Evolutionary conservation across 2,113 vertebrate genomes (phyloP).

Genomic region (Ictalurus punctatus): DNA sequence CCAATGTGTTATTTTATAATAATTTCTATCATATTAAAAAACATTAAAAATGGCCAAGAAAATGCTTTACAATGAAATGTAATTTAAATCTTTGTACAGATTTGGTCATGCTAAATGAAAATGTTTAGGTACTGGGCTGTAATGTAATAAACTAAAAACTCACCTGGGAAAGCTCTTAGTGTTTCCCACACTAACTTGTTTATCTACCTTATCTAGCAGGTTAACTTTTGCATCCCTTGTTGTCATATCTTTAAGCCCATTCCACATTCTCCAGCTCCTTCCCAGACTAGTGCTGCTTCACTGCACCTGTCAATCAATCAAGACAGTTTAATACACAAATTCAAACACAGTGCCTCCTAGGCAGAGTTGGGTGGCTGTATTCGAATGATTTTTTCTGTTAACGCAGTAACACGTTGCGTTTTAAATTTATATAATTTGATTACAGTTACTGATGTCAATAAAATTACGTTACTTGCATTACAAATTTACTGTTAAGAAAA

Average conservation of each 20-base stretch:
- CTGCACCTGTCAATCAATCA: slow-evolving; percentile 77
- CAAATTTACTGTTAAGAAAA: too few relatives aligned
- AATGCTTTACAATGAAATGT: neutral
- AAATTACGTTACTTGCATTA: too few relatives aligned
- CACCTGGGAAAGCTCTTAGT: neutral
- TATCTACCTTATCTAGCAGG: slow-evolving; percentile 57
- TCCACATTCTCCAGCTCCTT: slow-evolving; percentile 59
- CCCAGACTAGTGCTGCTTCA: slow-evolving; percentile 74
- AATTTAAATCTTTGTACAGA: neutral
- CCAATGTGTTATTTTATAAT: neutral
- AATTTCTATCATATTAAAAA: neutral
- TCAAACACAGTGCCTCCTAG: neutral
- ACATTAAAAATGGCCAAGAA: neutral
- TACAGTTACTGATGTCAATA: too few relatives aligned
- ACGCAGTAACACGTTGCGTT: too few relatives aligned
- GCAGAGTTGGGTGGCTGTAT: too few relatives aligned
- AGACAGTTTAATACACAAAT: neutral
- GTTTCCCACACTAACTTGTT: neutral
- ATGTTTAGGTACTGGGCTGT: neutral
- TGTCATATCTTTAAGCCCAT: slow-evolving; percentile 61
- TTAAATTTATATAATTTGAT: too few relatives aligned
- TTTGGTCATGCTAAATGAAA: neutral
- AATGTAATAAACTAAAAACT: neutral
- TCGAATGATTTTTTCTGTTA: too few relatives aligned
- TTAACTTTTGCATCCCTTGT: slow-evolving; percentile 53